Evolutionary conservation across 2,888 invertebrate species (phyloP), one percentile per base, ranked within the genome.

Genomic region (Panopea generosa): DNA sequence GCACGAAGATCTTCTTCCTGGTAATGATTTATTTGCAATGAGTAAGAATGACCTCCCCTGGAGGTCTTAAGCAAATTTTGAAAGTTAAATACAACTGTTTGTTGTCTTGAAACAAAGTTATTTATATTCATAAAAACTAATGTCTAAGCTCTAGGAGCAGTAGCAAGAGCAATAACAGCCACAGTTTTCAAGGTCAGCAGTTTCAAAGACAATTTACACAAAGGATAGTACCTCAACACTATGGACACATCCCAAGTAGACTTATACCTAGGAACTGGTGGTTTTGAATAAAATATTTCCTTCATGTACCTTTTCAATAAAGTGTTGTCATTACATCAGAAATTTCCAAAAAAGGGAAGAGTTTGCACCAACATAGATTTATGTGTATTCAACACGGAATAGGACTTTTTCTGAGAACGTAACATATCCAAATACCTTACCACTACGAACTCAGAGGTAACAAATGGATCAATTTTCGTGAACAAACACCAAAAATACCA

Each of bases 311-410:
- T n/a, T n/a, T n/a, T n/a, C n/a, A n/a, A n/a, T n/a, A n/a, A 27
- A 43, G 24, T 18, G 22, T 16, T 26, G 56, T 43, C 7, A 6
- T 33, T 2, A 29, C 67, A 73, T 67, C 66, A 56, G 0, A 24
- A 29, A 18, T 67, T 73, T 20, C 67, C 55, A 49, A 55, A 61
- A 22, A n/a, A n/a, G n/a, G n/a, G n/a, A n/a, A n/a, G n/a, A n/a
- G n/a, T n/a, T n/a, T n/a, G n/a, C n/a, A n/a, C n/a, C n/a, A n/a
- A n/a, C n/a, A n/a, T n/a, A n/a, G n/a, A n/a, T n/a, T n/a, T n/a
- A n/a, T n/a, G n/a, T n/a, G n/a, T n/a, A n/a, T n/a, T n/a, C n/a
- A n/a, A n/a, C n/a, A n/a, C n/a, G n/a, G n/a, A n/a, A n/a, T 66
- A 63, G 14, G 69, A 70, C 27, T 75, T 59, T 9, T 29, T 27